Conservation (phyloP, 2,113 vertebrate genomes). For the Gymnorhina tibicen region DNA sequence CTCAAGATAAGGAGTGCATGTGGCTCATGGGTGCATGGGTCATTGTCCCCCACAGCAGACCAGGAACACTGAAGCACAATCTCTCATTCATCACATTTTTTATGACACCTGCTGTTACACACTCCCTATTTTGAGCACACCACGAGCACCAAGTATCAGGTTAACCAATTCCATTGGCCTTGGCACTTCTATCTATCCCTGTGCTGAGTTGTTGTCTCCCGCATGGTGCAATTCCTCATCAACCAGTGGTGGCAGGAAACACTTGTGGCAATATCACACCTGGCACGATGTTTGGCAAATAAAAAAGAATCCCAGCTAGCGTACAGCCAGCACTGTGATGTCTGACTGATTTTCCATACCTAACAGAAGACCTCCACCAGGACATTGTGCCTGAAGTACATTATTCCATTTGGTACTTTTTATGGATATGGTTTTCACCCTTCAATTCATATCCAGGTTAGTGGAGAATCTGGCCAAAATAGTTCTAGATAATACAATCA, state of each 20-base stretch:
- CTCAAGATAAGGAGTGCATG: neutral
- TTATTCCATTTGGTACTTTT: neutral
- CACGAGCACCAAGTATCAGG: neutral
- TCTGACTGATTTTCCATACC: neutral
- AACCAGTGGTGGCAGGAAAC: neutral
- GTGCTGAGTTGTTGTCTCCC: neutral
- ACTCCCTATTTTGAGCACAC: neutral
- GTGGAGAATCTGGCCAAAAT: neutral
- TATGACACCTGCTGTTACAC: neutral
- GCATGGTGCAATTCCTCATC: neutral
- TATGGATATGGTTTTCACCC: neutral
- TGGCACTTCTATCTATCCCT: neutral
- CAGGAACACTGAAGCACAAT: neutral
- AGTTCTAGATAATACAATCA: neutral
- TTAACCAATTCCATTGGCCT: neutral
- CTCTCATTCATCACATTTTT: neutral
- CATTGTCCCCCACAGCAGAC: neutral
- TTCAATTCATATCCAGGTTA: neutral
- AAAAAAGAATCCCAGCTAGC: neutral
- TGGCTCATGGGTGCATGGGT: no score
- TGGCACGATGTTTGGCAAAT: accelerated
- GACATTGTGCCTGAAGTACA: neutral
- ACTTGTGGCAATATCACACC: neutral
- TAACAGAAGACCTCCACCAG: neutral
- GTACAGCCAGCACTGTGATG: neutral